A percentile compares a stretch with the other conserved stretches of the same genome.
phyloP scores from a whole-genome alignment of 2,113 vertebrate species.

The Sula dactylatra region DNA sequence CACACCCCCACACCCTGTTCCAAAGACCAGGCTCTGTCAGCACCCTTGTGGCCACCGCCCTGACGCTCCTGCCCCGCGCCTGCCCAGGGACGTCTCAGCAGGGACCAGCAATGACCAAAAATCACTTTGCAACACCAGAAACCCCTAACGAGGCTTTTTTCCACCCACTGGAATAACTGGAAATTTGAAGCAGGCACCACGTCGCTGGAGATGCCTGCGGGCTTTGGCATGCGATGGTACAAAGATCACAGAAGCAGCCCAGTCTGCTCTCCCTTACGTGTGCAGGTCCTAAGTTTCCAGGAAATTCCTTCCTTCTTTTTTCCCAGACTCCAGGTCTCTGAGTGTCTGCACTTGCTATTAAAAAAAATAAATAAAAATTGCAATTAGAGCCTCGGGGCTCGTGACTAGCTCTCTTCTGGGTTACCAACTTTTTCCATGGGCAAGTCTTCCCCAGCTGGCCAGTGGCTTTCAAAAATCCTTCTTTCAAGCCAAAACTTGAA shows the following conservation, averaged over 20 bases:
- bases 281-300: not conserved
- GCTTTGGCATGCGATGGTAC: not conserved
- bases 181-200: not conserved
- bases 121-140: not conserved
- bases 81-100: not conserved
- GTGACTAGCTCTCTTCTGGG: not conserved
- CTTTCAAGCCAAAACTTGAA: not conserved
- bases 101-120: not conserved
- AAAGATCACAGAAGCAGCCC: not conserved
- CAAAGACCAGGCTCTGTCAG: not conserved
- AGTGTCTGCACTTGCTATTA: not conserved
- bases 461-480: not conserved
- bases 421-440: not conserved
- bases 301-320: not conserved
- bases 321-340: not conserved
- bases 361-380: not conserved
- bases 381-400: not conserved
- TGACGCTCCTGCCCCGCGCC: not conserved
- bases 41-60: too few species aligned
- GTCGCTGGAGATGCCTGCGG: not conserved
- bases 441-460: not conserved
- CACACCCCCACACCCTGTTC: too few species aligned
- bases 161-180: not conserved
- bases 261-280: rapidly evolving
- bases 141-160: not conserved